These are phyloP conservation scores for Coptotermes formosanus DNA, from an alignment of 1,140 invertebrate species.

Conservation along the genomic window DNA sequence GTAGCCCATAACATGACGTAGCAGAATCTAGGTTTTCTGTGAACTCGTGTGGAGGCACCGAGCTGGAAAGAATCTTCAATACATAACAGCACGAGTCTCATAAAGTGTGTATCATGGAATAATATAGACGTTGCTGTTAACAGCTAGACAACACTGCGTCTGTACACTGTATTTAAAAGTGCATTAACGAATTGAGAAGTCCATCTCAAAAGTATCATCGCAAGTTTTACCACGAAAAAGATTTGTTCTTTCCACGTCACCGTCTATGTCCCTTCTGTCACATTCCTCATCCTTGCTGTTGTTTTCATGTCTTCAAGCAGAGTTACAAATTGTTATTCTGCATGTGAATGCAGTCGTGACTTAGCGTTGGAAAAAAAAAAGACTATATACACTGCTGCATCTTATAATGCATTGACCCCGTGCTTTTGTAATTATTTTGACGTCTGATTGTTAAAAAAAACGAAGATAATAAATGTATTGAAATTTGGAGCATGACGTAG, in stretches of 20 bases:
- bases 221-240: neutral
- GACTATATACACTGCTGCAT: neutral
- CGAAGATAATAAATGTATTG: neutral
- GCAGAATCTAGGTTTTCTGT: neutral
- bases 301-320: neutral
- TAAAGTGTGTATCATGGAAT: neutral
- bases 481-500: neutral
- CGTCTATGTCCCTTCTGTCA: neutral
- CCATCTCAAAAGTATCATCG: neutral
- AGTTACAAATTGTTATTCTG: slow-evolving; percentile 9
- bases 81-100: neutral
- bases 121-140: neutral
- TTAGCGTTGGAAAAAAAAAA: neutral
- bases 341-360: neutral
- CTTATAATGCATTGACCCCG: neutral
- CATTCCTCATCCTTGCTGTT: neutral
- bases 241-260: neutral
- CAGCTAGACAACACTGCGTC: neutral
- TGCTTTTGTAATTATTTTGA: slow-evolving; percentile 9
- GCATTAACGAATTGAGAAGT: neutral
- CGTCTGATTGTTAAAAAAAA: neutral
- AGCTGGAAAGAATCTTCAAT: neutral
- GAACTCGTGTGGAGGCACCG: neutral
- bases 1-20: neutral
- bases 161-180: neutral